phyloP scores from a whole-genome alignment of 2,113 vertebrate species.

The Ifrita kowaldi region DNA sequence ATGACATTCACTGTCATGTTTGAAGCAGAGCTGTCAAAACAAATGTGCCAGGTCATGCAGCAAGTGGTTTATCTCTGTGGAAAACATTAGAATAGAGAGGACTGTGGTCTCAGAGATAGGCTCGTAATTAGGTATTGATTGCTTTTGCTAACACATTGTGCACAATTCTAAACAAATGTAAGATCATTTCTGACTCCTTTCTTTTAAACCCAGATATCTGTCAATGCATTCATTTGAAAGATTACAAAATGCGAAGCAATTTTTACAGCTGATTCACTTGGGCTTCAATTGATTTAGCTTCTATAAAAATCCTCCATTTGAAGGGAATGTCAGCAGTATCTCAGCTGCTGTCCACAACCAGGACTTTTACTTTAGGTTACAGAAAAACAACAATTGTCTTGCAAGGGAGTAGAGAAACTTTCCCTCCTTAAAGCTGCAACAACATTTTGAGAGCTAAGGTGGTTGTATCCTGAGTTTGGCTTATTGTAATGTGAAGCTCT shows the following conservation, averaged over 20 bases:
- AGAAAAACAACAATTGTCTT: neutral
- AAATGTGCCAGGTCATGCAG: constrained; percentile 56
- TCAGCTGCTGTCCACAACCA: neutral
- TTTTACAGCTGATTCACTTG: constrained; percentile 49
- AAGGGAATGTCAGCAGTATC: neutral
- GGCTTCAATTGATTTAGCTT: constrained; percentile 19
- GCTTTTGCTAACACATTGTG: constrained; percentile 61
- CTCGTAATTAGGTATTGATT: constrained; percentile 78
- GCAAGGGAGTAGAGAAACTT: neutral
- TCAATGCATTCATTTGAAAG: constrained; percentile 58
- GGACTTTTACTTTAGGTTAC: neutral
- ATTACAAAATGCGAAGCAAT: constrained; percentile 53
- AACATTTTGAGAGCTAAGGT: neutral
- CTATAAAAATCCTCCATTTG: constrained; percentile 12
- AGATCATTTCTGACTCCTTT: constrained; percentile 55
- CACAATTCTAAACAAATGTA: constrained; percentile 69
- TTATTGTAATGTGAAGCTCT: neutral
- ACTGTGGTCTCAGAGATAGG: constrained; percentile 37
- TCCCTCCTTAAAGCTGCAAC: neutral
- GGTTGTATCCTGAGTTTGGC: neutral
- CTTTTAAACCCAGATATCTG: constrained; percentile 57
- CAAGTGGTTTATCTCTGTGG: constrained; percentile 61
- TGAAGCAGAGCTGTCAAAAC: constrained; percentile 66
- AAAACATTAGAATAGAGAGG: constrained; percentile 61
- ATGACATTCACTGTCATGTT: constrained; percentile 29